Evolutionary conservation across 2,113 vertebrate species (phyloP).

Genomic region (Scolopax mira): DNA sequence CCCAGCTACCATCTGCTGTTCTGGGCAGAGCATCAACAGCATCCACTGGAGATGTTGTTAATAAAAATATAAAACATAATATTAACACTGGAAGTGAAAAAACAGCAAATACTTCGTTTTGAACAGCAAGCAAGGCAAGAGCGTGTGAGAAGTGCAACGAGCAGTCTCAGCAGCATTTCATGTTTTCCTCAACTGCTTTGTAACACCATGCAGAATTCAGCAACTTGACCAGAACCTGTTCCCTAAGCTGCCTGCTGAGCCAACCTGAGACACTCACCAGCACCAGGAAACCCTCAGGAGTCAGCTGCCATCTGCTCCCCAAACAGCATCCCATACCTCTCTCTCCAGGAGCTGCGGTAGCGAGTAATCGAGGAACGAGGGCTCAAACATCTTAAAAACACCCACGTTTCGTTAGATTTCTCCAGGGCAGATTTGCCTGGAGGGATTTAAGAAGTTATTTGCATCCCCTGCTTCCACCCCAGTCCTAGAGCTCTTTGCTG

Average conservation of each 20-base stretch:
- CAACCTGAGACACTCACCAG: neutral
- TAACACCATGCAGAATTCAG: neutral
- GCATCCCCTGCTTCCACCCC: neutral
- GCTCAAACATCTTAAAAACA: neutral
- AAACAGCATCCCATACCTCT: neutral
- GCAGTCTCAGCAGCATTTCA: neutral
- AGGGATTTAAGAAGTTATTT: neutral
- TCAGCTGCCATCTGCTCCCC: neutral
- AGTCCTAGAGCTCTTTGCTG: neutral
- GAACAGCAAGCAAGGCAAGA: neutral
- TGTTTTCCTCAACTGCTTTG: neutral
- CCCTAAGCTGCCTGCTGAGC: neutral
- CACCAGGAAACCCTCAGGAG: neutral
- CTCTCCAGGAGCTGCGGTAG: neutral
- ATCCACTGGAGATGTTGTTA: neutral
- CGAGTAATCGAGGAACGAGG: accelerated
- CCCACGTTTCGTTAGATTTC: neutral
- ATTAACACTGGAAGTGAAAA: neutral
- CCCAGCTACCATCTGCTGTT: neutral
- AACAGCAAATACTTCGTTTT: neutral
- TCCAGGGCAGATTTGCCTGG: neutral
- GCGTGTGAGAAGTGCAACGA: accelerated
- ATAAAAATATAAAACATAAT: neutral
- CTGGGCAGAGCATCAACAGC: neutral
- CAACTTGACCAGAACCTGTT: neutral